phyloP scores from a whole-genome alignment of 2,113 vertebrate species.

The Phoxinus phoxinus region DNA sequence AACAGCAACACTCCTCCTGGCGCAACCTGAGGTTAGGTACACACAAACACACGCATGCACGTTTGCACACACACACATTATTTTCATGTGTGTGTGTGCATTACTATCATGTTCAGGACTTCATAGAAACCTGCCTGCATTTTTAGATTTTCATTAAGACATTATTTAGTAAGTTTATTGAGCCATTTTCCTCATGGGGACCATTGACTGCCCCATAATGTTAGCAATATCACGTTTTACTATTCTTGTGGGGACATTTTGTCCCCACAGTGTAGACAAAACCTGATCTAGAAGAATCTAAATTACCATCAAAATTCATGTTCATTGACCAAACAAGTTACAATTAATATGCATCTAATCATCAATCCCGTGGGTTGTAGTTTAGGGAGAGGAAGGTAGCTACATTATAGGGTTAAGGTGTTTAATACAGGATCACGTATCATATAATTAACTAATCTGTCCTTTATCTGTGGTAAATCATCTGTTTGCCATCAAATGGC shows the following conservation, averaged over 20 bases:
- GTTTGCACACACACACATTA: background rate
- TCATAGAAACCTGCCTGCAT: background rate
- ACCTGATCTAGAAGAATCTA: background rate
- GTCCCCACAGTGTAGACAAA: background rate
- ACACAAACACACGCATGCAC: background rate
- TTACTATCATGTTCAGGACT: background rate
- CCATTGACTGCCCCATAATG: background rate
- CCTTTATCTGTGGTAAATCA: background rate
- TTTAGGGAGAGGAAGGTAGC: background rate
- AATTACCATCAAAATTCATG: background rate
- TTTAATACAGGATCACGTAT: background rate
- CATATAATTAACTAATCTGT: background rate
- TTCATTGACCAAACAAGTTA: background rate
- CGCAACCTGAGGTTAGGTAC: background rate
- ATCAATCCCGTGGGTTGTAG: background rate
- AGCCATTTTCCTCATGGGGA: conserved; percentile 2
- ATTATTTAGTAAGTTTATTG: background rate
- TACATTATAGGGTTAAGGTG: background rate
- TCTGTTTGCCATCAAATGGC: background rate
- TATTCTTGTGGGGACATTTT: conserved; percentile 9
- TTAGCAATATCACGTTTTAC: conserved; percentile 2
- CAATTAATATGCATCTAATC: background rate
- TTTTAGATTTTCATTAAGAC: conserved; percentile 4
- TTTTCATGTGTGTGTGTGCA: no score
- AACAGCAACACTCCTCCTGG: background rate